These are phyloP conservation scores for Centropus bengalensis DNA, from an alignment of 2,113 vertebrate species.

Conservation along the genomic window DNA sequence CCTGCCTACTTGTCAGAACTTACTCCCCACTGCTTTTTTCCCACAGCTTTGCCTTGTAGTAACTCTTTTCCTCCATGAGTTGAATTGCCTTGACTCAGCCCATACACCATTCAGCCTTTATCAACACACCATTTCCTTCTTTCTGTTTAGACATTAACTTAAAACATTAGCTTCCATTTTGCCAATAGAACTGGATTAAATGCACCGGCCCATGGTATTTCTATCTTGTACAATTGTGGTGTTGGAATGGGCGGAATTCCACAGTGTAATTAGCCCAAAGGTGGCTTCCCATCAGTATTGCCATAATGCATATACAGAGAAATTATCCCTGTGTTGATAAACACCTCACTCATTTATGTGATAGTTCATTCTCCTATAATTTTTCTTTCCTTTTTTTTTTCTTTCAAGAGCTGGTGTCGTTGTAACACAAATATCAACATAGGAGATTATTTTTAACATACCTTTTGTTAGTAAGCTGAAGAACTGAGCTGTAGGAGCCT, in stretches of 20 bases:
- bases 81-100: background rate
- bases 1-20: background rate
- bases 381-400: background rate
- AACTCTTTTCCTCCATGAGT: background rate
- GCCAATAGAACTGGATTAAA: background rate
- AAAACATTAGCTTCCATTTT: background rate
- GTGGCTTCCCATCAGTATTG: fast-evolving
- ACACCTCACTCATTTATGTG: background rate
- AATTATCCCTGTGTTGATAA: background rate
- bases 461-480: background rate
- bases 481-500: background rate
- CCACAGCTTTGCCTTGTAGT: background rate
- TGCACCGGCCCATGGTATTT: background rate
- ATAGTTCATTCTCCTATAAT: background rate
- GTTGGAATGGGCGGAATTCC: background rate
- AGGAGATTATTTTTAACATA: background rate
- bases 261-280: background rate
- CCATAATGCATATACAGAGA: background rate
- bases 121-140: background rate
- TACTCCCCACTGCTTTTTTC: background rate
- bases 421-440: background rate
- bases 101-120: background rate
- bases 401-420: background rate
- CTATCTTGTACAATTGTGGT: background rate
- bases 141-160: background rate